Evolutionary conservation across 2,888 invertebrate species (phyloP), one percentile per base, ranked within the genome.

Genomic region (Synergus laeviventris): DNA sequence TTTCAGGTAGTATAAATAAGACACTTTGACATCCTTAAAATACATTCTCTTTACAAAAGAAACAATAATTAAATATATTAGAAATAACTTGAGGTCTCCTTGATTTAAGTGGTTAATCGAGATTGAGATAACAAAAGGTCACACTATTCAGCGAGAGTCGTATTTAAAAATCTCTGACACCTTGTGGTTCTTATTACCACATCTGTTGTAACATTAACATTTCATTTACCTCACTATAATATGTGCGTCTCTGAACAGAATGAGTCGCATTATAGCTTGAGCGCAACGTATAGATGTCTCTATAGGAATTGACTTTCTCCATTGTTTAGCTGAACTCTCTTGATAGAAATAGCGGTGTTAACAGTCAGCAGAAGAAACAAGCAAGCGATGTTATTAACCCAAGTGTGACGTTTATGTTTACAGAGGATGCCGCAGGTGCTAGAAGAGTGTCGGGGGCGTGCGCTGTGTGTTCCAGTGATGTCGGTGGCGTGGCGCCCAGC

Each of bases 381-480:
- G n/a, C n/a, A 56, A 4, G 5, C 18, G 21, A 18, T 56, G 56
- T 56, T 24, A 21, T 56, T 56, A 21, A 56, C 21, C 14, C 14
- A 21, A 18, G 56, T 49, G 59, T 73, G 61, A 73, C 7, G 42
- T 73, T 31, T 56, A 59, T 49, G 74, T 79, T 81, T 74, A 76
- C 84, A 89, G 90, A 91, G 90, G 88, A 91, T 91, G 91, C 90
- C 87, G 89, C 89, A 89, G 86, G 85, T 87, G 87, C 86, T 86
- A 87, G 86, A 84, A 82, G 83, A 83, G 84, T 81, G 80, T 81
- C 86, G 88, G 89, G 87, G 89, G 88, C 86, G 87, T 86, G 91
- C 92, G 92, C 90, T 88, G 90, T 90, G 91, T 91, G 91, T 91
- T 91, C 92, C 94, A 93, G 94, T 94, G 94, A 94, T 94, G 94